phyloP scores from a whole-genome alignment of 2,797 vertebrate genomes.

The Selene dorsalis region DNA sequence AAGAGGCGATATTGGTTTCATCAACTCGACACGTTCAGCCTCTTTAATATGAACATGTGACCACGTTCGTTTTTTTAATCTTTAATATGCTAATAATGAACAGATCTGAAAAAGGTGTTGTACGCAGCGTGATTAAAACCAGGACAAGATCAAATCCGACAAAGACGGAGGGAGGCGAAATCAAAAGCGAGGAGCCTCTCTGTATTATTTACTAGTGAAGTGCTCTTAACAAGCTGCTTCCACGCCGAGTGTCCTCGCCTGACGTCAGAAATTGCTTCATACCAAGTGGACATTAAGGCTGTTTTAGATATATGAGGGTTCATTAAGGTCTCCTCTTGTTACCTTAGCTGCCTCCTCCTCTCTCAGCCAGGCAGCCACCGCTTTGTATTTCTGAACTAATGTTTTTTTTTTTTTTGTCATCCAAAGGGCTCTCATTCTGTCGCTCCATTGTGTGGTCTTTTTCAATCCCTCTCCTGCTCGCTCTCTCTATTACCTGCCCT shows the following conservation, averaged over 20 bases:
- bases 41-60: background rate
- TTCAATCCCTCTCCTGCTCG: background rate
- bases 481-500: slow-evolving; percentile 23
- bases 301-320: slow-evolving; percentile 23
- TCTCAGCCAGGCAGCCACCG: background rate
- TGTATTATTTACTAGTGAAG: background rate
- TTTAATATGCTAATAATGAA: background rate
- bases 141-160: background rate
- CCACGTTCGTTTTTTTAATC: too few species aligned
- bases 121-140: background rate
- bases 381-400: slow-evolving; percentile 23
- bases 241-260: background rate
- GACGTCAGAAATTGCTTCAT: background rate
- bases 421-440: background rate
- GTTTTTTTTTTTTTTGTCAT: background rate
- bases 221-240: background rate
- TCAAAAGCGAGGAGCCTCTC: background rate
- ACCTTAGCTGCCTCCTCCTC: background rate
- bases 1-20: background rate
- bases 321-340: background rate
- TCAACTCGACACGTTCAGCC: background rate
- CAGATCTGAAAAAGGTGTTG: background rate
- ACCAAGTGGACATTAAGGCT: slow-evolving; percentile 16
- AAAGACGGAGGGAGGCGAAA: background rate
- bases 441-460: background rate